These are phyloP conservation scores for Lycocerus yunnanus DNA, from an alignment of 2,888 invertebrate species.

Conservation along the genomic window DNA sequence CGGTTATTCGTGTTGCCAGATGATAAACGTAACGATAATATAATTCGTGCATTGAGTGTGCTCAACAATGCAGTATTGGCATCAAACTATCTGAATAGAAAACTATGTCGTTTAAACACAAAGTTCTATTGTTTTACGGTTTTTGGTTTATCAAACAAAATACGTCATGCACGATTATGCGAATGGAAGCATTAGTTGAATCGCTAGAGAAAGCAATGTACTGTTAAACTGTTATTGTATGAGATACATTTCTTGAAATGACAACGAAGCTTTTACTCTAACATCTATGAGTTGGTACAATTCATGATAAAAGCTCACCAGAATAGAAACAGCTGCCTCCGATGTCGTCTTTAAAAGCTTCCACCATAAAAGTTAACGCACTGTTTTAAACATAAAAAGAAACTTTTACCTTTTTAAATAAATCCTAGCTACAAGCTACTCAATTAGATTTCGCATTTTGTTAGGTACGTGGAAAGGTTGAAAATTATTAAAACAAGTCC, in stretches of 20 bases:
- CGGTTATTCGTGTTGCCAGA: background rate
- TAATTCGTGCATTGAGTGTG: background rate
- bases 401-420: background rate
- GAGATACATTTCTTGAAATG: conserved; percentile 34
- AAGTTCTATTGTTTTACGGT: conserved; percentile 14
- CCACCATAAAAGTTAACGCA: conserved; percentile 9
- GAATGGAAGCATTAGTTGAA: conserved; percentile 33
- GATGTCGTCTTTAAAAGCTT: conserved; percentile 2
- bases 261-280: conserved; percentile 21
- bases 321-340: conserved; percentile 1
- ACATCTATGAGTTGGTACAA: conserved; percentile 6
- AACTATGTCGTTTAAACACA: conserved; percentile 20
- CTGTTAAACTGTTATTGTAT: conserved; percentile 41
- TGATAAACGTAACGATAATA: background rate
- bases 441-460: background rate
- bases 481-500: conserved; percentile 10
- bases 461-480: background rate
- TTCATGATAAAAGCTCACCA: conserved; percentile 3
- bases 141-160: background rate
- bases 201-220: conserved; percentile 36
- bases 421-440: background rate
- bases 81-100: background rate
- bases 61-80: background rate
- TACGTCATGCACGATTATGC: conserved; percentile 33
- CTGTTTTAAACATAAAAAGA: conserved; percentile 9